Percentiles rank a stretch among this genome's conserved stretches.
Conservation (phyloP, 2,113 vertebrate species). For the Silurus asotus region DNA sequence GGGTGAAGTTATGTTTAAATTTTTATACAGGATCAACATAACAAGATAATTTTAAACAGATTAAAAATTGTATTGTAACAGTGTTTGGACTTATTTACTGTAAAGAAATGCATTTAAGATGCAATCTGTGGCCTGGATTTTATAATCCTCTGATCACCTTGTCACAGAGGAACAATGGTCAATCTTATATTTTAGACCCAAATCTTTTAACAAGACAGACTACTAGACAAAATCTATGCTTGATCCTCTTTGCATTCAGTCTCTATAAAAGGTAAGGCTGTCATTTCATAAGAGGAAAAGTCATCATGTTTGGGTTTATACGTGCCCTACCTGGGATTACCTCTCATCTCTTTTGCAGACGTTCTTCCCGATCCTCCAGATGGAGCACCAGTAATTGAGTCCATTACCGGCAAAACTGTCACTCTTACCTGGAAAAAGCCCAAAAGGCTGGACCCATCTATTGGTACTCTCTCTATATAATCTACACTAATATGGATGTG, state of each 20-base stretch:
- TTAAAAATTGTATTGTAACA: background rate
- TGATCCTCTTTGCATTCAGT: background rate
- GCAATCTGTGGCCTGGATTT: background rate
- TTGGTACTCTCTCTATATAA: conserved; percentile 75
- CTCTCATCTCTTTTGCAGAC: conserved; percentile 72
- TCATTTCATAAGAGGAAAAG: background rate
- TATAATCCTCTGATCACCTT: background rate
- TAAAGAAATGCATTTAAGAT: background rate
- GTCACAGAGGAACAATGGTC: background rate
- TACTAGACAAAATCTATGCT: background rate
- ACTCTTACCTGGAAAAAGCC: conserved; percentile 89
- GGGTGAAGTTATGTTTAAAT: background rate
- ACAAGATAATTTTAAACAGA: background rate
- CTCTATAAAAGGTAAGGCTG: conserved; percentile 3
- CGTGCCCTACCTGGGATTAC: background rate
- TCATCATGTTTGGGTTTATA: background rate
- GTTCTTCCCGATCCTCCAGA: conserved; percentile 93
- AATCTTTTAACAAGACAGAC: conserved; percentile 20
- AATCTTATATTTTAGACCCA: background rate
- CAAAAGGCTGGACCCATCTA: conserved; percentile 86
- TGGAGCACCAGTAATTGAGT: conserved; percentile 80
- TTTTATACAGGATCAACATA: background rate
- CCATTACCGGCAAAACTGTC: conserved; percentile 87
- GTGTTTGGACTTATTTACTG: background rate
- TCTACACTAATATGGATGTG: background rate